Base-by-base conservation (phyloP, 2,888 invertebrate species). In the Ditula angustiorana region DNA sequence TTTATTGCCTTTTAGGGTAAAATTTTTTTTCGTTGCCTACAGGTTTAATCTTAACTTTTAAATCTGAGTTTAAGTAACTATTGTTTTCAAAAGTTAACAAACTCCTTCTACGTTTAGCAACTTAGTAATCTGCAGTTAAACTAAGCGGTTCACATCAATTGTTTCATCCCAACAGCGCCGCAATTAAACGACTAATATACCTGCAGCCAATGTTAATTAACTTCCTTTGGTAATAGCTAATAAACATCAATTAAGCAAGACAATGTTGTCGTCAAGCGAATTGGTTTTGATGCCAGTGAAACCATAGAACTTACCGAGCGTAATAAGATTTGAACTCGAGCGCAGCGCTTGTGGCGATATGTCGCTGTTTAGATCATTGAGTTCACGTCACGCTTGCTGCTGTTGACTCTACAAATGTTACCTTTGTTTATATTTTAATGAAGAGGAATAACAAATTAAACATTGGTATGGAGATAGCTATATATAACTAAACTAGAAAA, bases 241-340 rank as follows among this genome's bases (percentile, higher is more conserved):
- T 64, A 58, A 63, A 63, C 50, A 57, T 46, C 63, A 64, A 64
- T 58, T 64, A 46, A 33, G 41, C 26, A 24, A 53, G 30, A 58
- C 57, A 52, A 55, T 53, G 46, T 58, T 41, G 5, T 41, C 46
- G 11, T 26, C 50, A 24, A 41, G 33, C n/a, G 44, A 46, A 46
- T 52, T 63, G 44, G 44, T 63, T 26, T 52, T 46, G 35, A 64
- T 58, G 46, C 35, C 19, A 41, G 59, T 41, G 61, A 57, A 57
- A 61, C 61, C 61, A 44, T 66, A 57, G 33, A 61, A 56, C 49
- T 7, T 8, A 61, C 21, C 41, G 35, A 26, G n/a, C 50, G 41
- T 60, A 61, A 66, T 35, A 61, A 56, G 57, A 66, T 61, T 61
- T 52, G 44, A 46, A 61, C 33, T 52, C 56, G 46, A 41, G 63